A percentile compares a stretch with the other conserved stretches of the same genome.
phyloP scores from a whole-genome alignment of 2,888 invertebrate genomes.

The Ypsolopha sequella region DNA sequence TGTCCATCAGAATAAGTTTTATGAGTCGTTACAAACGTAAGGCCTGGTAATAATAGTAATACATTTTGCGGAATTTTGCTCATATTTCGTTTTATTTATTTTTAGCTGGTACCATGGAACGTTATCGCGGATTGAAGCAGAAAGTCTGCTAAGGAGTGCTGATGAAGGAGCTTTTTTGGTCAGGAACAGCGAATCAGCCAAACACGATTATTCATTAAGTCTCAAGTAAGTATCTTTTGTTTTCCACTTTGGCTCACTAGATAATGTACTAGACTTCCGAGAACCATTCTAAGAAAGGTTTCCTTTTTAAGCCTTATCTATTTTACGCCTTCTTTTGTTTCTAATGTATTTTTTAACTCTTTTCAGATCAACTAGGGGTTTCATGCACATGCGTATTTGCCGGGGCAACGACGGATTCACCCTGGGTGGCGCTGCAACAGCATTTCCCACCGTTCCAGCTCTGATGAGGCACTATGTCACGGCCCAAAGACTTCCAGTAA shows the following conservation, averaged over 20 bases:
- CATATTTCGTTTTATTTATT: constrained; percentile 1
- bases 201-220: constrained; percentile 93
- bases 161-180: constrained; percentile 95
- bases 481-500: constrained; percentile 91
- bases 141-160: constrained; percentile 84
- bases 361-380: constrained; percentile 91
- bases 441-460: constrained; percentile 93
- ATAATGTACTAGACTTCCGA: no score
- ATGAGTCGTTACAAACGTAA: no score
- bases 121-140: constrained; percentile 91
- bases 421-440: constrained; percentile 92
- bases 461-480: constrained; percentile 93
- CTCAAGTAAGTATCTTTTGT: constrained; percentile 81
- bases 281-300: no score
- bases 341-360: constrained; percentile 6
- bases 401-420: constrained; percentile 86
- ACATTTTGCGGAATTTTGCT: no score
- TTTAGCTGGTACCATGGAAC: constrained; percentile 95
- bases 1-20: neutral
- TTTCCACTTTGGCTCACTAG: no score
- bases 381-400: constrained; percentile 97
- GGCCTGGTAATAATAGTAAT: no score
- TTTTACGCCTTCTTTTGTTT: no score
- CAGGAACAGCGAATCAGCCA: constrained; percentile 93
- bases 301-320: no score